phyloP scores from a whole-genome alignment of 2,888 invertebrate species.

The Laspeyria flexula region DNA sequence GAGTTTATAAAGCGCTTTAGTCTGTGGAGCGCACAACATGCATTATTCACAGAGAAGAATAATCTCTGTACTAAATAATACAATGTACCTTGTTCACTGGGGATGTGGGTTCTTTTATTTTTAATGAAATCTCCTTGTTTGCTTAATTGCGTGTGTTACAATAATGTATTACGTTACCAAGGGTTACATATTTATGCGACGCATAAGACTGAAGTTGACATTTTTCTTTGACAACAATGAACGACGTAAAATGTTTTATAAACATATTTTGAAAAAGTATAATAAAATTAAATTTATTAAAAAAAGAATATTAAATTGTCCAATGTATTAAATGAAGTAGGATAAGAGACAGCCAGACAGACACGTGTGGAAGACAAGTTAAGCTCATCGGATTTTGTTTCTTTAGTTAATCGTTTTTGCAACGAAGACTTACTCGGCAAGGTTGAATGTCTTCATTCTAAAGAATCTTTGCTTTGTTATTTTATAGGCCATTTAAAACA shows the following conservation, averaged over 20 bases:
- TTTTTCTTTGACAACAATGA: not conserved
- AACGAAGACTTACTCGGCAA: slow-evolving; percentile 1
- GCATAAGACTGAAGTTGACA: not conserved
- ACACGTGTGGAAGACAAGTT: slow-evolving; percentile 22
- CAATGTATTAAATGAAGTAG: no score
- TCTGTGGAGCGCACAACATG: slow-evolving; percentile 49
- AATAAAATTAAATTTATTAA: not conserved
- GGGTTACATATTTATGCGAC: slow-evolving; percentile 19
- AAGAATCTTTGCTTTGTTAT: no score
- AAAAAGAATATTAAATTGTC: slow-evolving; percentile 8
- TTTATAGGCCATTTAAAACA: not conserved
- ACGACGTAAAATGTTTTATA: not conserved
- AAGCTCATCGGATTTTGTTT: slow-evolving; percentile 20
- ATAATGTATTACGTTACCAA: slow-evolving; percentile 29
- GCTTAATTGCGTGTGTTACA: slow-evolving; percentile 53
- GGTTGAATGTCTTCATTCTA: slow-evolving; percentile 12
- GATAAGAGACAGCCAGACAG: slow-evolving; percentile 6
- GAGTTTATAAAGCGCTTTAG: slow-evolving; percentile 58
- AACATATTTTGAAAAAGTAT: not conserved
- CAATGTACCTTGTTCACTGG: slow-evolving; percentile 51
- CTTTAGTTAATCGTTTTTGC: slow-evolving; percentile 21
- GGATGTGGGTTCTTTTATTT: slow-evolving; percentile 55
- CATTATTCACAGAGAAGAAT: slow-evolving; percentile 60
- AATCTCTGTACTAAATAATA: slow-evolving; percentile 56
- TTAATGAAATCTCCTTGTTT: slow-evolving; percentile 60